phyloP scores from a whole-genome alignment of 2,113 vertebrate species.

The Nyctereutes procyonoides region DNA sequence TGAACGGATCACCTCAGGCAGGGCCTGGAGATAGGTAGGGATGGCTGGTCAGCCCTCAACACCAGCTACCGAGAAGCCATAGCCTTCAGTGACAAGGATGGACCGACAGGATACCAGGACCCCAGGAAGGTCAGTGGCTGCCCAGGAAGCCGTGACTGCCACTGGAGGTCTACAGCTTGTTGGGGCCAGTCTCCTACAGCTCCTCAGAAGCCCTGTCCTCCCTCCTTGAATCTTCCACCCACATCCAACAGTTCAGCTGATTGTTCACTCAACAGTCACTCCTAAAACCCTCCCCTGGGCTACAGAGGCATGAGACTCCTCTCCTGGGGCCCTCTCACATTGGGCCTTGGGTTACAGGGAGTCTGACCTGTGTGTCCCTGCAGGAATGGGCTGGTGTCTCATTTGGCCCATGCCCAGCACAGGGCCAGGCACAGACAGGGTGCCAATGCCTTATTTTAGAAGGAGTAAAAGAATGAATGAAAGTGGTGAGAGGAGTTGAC shows the following conservation, averaged over 20 bases:
- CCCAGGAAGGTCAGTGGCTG: neutral
- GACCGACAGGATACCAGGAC: too few relatives aligned
- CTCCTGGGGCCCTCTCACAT: neutral
- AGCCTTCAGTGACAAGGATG: neutral
- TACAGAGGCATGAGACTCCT: neutral
- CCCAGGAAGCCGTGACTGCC: neutral
- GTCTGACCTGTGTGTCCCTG: neutral
- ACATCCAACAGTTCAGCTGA: neutral
- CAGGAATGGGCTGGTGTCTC: neutral
- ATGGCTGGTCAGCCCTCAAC: neutral
- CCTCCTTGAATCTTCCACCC: neutral
- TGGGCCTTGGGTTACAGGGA: neutral
- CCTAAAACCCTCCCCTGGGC: neutral
- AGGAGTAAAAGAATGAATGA: too few relatives aligned
- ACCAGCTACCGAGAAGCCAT: neutral
- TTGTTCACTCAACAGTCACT: neutral
- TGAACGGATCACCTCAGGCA: conserved; percentile 67
- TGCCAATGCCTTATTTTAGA: neutral
- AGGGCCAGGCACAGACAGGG: neutral
- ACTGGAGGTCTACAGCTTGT: neutral
- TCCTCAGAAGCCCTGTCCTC: neutral
- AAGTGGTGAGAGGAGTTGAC: neutral
- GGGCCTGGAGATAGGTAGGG: conserved; percentile 50
- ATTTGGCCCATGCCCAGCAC: neutral
- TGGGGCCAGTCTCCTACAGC: neutral